Evolutionary conservation across 2,113 vertebrate genomes (phyloP).

Genomic region (Gasterosteus aculeatus): DNA sequence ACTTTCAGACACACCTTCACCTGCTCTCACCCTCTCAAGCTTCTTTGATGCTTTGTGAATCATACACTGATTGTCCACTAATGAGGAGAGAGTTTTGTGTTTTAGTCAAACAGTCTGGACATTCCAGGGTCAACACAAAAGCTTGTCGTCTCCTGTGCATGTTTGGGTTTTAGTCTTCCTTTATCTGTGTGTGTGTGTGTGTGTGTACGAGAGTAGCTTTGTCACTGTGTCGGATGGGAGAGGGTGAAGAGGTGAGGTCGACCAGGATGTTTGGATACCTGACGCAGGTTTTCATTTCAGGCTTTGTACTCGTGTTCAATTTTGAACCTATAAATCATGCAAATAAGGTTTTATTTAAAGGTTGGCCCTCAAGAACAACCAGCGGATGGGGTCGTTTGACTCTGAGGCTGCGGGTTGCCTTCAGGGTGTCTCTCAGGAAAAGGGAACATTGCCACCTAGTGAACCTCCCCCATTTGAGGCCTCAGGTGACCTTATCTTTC

Average conservation of each 20-base stretch:
- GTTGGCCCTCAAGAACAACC: slow-evolving; percentile 29
- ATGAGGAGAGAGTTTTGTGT: slow-evolving; percentile 72
- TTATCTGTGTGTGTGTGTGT: slow-evolving; percentile 38
- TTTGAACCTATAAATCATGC: slow-evolving; percentile 34
- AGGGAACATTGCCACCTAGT: slow-evolving; percentile 84
- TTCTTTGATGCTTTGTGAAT: slow-evolving; percentile 78
- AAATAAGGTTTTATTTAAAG: slow-evolving; percentile 42
- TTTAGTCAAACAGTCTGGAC: slow-evolving; percentile 77
- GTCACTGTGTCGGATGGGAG: slow-evolving; percentile 12
- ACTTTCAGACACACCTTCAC: slow-evolving; percentile 38
- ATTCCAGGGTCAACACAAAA: slow-evolving; percentile 69
- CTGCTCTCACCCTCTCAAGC: slow-evolving; percentile 54
- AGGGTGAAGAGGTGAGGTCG: slow-evolving; percentile 44
- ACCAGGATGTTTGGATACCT: slow-evolving; percentile 41
- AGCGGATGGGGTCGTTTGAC: slow-evolving; percentile 30
- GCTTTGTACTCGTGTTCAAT: slow-evolving; percentile 43
- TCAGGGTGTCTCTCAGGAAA: slow-evolving; percentile 56
- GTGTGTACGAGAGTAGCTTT: slow-evolving; percentile 19
- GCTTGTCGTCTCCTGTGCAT: slow-evolving; percentile 45
- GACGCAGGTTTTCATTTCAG: slow-evolving; percentile 43
- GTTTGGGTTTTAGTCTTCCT: slow-evolving; percentile 51
- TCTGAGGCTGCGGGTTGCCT: slow-evolving; percentile 33
- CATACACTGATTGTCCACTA: slow-evolving; percentile 70
- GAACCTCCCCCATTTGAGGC: slow-evolving; percentile 61
- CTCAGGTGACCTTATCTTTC: slow-evolving; percentile 26